Evolutionary conservation across 2,888 invertebrate species (phyloP).

Genomic region (Gonocerus acuteangulatus): DNA sequence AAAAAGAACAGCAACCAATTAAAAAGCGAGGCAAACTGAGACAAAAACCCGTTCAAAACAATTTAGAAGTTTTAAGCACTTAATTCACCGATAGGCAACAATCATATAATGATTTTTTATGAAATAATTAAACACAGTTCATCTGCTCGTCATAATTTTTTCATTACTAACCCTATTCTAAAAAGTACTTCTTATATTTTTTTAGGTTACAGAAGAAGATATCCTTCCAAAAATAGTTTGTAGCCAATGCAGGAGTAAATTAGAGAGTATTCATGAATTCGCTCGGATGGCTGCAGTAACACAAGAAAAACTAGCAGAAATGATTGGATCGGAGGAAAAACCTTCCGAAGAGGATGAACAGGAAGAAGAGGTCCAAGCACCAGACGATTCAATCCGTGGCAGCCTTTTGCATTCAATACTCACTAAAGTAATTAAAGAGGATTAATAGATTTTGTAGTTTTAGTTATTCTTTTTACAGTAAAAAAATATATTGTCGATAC

Average conservation of each 20-base stretch:
- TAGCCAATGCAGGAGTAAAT: constrained; percentile 54
- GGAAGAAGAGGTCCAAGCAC: constrained; percentile 1
- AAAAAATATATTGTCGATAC: too few species aligned
- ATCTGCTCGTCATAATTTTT: too few species aligned
- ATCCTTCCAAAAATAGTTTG: constrained; percentile 63
- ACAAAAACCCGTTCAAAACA: too few species aligned
- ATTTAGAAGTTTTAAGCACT: too few species aligned
- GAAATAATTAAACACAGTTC: too few species aligned
- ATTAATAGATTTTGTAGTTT: too few species aligned
- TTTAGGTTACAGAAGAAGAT: constrained; percentile 58
- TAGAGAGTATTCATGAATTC: constrained; percentile 60
- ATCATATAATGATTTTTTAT: too few species aligned
- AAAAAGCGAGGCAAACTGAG: too few species aligned
- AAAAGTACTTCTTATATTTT: constrained; percentile 8
- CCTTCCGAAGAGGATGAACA: constrained; percentile 9
- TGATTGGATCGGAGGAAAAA: constrained; percentile 17
- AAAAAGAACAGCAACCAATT: too few species aligned
- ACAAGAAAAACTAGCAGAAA: constrained; percentile 50
- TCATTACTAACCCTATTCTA: too few species aligned
- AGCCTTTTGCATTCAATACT: constrained; percentile 50
- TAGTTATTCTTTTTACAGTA: too few species aligned
- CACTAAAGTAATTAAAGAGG: constrained; percentile 46
- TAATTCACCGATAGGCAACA: too few species aligned
- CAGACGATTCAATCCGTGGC: constrained; percentile 37
- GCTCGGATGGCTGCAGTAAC: constrained; percentile 57